Conservation (phyloP, 2,888 invertebrate genomes). For the Operophtera brumata region DNA sequence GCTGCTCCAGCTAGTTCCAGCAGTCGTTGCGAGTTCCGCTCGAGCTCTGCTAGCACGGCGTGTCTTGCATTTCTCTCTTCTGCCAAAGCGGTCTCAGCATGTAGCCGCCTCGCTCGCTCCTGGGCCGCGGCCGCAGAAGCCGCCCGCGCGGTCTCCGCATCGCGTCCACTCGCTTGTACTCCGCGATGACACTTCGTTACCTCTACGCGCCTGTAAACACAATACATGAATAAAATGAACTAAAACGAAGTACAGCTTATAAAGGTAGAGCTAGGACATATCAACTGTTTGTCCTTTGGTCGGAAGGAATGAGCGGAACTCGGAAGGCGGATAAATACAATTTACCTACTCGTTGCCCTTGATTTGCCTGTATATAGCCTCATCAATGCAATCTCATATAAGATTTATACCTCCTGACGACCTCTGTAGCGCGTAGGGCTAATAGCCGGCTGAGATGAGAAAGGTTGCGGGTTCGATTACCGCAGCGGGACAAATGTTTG, state of each 20-base stretch:
- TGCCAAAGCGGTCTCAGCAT: conserved; percentile 82
- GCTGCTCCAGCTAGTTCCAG: conserved; percentile 80
- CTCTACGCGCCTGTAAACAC: conserved; percentile 52
- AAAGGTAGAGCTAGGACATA: no score
- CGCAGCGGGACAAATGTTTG: no score
- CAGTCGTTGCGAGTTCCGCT: conserved; percentile 86
- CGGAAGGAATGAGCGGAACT: no score
- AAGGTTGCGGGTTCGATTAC: no score
- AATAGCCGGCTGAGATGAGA: no score
- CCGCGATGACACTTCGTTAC: conserved; percentile 78
- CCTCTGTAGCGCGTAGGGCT: no score
- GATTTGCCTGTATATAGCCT: no score
- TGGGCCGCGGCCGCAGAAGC: conserved; percentile 82
- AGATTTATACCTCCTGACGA: no score
- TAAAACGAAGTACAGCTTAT: not conserved
- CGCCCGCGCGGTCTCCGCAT: conserved; percentile 83
- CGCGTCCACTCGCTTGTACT: conserved; percentile 84
- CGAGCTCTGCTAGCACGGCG: conserved; percentile 87
- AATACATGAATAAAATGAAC: not conserved
- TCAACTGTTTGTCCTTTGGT: no score
- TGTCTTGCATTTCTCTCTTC: conserved; percentile 87
- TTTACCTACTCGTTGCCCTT: no score
- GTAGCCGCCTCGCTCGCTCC: conserved; percentile 79
- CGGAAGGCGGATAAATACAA: no score
- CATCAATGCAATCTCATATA: no score